phyloP scores from a whole-genome alignment of 2,888 invertebrate species.

The Drosophila acutilabella region DNA sequence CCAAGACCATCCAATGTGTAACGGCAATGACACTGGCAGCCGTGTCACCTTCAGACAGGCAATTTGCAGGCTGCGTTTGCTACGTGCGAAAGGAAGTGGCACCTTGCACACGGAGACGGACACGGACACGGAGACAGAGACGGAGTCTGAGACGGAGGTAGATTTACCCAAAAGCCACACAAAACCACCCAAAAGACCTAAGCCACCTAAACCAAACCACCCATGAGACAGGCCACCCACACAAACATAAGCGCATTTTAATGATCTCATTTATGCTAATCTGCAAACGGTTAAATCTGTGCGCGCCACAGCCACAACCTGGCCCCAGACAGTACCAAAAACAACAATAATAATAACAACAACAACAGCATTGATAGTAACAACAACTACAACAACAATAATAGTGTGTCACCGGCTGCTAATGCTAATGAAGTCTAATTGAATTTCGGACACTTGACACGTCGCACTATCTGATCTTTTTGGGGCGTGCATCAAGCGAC shows the following conservation, averaged over 20 bases:
- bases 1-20: constrained; percentile 26
- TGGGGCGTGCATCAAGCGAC: constrained; percentile 14
- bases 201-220: constrained; percentile 10
- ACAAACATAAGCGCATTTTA: constrained; percentile 80
- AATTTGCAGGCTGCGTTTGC: constrained; percentile 74
- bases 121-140: not conserved
- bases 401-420: constrained; percentile 73
- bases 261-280: constrained; percentile 82
- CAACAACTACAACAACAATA: constrained; percentile 25
- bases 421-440: constrained; percentile 82
- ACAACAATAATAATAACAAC: constrained; percentile 10
- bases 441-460: constrained; percentile 81
- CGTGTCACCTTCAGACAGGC: constrained; percentile 58
- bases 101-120: constrained; percentile 29
- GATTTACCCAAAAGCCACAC: not conserved
- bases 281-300: constrained; percentile 79
- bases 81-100: constrained; percentile 70
- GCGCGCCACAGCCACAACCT: constrained; percentile 72
- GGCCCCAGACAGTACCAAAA: constrained; percentile 22
- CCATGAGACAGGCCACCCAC: constrained; percentile 14
- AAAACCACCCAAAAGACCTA: constrained; percentile 3
- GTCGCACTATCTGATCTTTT: constrained; percentile 77
- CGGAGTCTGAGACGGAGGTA: not conserved
- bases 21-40: constrained; percentile 32
- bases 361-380: constrained; percentile 10